Base-by-base conservation (phyloP, 2,113 vertebrate genomes). In the Sander lucioperca region DNA sequence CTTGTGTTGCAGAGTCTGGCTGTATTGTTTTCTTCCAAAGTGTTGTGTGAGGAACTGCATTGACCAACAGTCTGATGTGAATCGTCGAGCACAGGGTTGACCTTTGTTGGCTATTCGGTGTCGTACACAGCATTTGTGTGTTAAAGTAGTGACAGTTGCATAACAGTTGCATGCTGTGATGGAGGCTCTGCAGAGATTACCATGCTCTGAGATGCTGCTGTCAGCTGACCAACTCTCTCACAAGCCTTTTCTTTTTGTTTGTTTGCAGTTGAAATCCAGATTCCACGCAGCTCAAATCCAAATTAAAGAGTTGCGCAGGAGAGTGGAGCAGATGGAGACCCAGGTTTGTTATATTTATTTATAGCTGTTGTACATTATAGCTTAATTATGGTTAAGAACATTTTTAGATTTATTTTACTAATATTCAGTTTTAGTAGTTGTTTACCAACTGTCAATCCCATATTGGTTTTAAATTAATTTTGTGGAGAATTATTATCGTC, bases 231-330 rank as follows among this genome's bases (percentile, higher is more conserved):
- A 48, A 23, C 14, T 39, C 8, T 64, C 57, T 81, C 6, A 62
- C n/a, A 50, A 6, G 18, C 3, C 18, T 54, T 43, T 53, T 64
- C 14, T 65, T 62, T 92, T 86, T 80, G 75, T 76, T 89, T 70
- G 84, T 73, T 94, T 89, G 79, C 92, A 99, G 98, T 91, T 99
- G 83, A 96, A 96, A 76, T 88, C 91, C 88, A 96, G 98, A 91
- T 97, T 96, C 84, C 94, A 95, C 72, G 97, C 96, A 79, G 97
- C 97, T 88, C 96, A 98, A 70, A 94, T 89, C 71, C 97, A 98
- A 87, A 96, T 99, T 80, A 95, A 95, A 89, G 97, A 97, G 63
- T 48, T 99, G 69, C 94, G 91, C 80, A 93, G 88, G 82, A 97
- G 96, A 68, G 93, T 98, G 77, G 96, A 97, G 89, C 96, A 97